Base-by-base conservation (phyloP, 1,140 invertebrate genomes). In the Dolichoris vasculosae region DNA sequence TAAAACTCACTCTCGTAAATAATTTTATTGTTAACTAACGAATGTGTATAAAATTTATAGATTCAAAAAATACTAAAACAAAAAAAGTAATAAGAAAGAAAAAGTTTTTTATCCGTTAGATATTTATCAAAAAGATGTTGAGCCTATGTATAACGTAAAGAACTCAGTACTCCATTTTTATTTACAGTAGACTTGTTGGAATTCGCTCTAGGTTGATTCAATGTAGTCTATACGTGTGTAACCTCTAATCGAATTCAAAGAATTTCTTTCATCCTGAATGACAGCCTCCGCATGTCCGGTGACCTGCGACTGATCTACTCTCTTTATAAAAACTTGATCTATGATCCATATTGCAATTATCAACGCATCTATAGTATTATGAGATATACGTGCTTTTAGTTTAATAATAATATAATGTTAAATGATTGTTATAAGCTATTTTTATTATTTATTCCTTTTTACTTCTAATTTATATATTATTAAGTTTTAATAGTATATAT, bases 191-290 rank as follows among this genome's bases (percentile, higher is more conserved):
- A 38, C 55, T 26, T 59, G 55, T 59, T 69, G 17, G 67, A 69
- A 59, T 59, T 69, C 9, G 2, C 23, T 73, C 9, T 46, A 51
- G 35, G 23, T 75, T 32, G 71, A 75, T 6, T 75, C n/a, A 75
- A 1, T 11, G 23, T 46, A n/a, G 67, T 75, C 8, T 75, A n/a
- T n/a, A 46, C 40, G 43, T 46, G 26, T 46, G 30, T 78, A 30
- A n/a, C 32, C 20, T 55, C 35, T 26, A 59, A 63, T 78, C 82
- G 59, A 84, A 69, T 89, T 89, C 89, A 67, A 82, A 63, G 90
- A 90, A 91, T 88, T 88, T 88, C 86, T 82, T 86, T 87, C 80
- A 35, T 86, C 86, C 83, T 84, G 86, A 89, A 89, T 88, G 87
- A 83, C n/a, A 82, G 85, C 80, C 76, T 78, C 51, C 51, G 15